Conservation (phyloP, 2,797 vertebrate genomes). For the Melopsittacus undulatus region DNA sequence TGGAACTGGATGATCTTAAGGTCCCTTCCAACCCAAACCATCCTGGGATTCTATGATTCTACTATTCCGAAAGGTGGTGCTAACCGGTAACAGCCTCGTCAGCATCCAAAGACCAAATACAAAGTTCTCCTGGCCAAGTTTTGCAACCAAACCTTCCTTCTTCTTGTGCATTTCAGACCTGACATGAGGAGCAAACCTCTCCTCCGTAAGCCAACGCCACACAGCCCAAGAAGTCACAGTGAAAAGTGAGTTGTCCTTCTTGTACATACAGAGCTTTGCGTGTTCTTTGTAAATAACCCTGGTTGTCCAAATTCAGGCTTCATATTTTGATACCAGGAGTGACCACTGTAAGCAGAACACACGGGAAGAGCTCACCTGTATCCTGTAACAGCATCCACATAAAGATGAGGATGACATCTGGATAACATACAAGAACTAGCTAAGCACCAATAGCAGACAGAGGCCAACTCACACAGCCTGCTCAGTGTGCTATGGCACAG, state of each 20-base stretch:
- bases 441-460: rapidly evolving
- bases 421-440: not conserved
- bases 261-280: not conserved
- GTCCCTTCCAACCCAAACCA: too few relatives aligned
- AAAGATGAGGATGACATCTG: rapidly evolving
- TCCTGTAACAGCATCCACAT: not conserved
- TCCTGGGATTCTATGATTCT: not conserved
- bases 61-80: not conserved
- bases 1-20: too few relatives aligned
- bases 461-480: not conserved
- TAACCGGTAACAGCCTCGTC: not conserved
- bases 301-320: not conserved
- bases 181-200: too few relatives aligned
- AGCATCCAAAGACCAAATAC: not conserved
- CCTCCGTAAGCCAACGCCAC: not conserved
- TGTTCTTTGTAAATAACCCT: not conserved
- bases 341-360: not conserved
- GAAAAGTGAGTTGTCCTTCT: rapidly evolving
- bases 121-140: not conserved
- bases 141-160: not conserved
- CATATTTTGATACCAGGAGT: not conserved
- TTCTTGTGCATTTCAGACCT: not conserved
- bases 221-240: not conserved
- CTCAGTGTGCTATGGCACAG: not conserved
- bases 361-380: not conserved